Evolutionary conservation across 2,113 vertebrate species (phyloP), one percentile per base, ranked within the genome.

Genomic region (Capra hircus): DNA sequence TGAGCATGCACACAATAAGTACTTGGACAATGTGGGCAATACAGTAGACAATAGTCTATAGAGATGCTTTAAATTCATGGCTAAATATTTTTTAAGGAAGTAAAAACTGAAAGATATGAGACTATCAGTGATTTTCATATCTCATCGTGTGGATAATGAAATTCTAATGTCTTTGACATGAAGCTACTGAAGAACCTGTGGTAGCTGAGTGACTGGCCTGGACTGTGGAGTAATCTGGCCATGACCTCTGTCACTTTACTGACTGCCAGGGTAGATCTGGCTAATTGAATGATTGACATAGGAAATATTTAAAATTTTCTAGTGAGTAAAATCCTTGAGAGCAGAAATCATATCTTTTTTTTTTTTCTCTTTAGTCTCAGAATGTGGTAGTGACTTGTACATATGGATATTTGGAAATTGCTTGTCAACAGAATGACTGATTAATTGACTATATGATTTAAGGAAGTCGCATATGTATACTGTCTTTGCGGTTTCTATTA

Each of bases 281-380:
- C 25, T 95, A 95, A 92, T 12, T 87, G 13, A 91, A 8, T 53
- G 43, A 94, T 5, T 86, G 28, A 87, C 45, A 93, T n/a, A 3
- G 33, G 81, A 15, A 84, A 50, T 45, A 92, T 50, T 55, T 67
- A 55, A 33, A 43, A 86, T 93, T 94, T 95, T 74, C 50, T 95
- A 82, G 36, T 91, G 45, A 74, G 13, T 77, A 96, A 80, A 62
- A 67, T 95, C n/a, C 27, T 89, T 93, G 80, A 97, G 1, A 97
- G 13, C 1, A 91, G 23, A 50, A 94, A 81, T 9, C 88, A 4
- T 45, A n/a, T 43, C 5, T 60, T 48, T 48, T 52, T 81, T 36
- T 48, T 50, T 48, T 52, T 43, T 43, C 52, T 45, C n/a, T 74
- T 45, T 53, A 50, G 52, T 36, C 21, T 71, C 23, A 78, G 50